These are phyloP conservation scores for Pissodes strobi DNA, from an alignment of 1,140 invertebrate genomes.

Conservation along the genomic window DNA sequence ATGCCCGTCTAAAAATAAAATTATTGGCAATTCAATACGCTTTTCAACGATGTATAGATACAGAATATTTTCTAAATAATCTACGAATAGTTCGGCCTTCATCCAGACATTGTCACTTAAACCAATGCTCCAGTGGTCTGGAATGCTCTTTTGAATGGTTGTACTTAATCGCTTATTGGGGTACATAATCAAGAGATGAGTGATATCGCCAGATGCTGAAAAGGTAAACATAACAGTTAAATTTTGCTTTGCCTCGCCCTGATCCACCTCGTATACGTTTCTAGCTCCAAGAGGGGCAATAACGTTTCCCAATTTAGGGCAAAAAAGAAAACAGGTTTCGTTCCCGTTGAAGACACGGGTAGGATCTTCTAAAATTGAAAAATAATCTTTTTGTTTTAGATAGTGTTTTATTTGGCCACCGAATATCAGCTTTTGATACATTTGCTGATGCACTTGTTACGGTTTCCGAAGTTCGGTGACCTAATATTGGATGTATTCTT, in stretches of 20 bases:
- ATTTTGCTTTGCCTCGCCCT: slow-evolving; percentile 20
- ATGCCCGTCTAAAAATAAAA: slow-evolving; percentile 4
- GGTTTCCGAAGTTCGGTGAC: slow-evolving; percentile 21
- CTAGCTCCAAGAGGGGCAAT: slow-evolving; percentile 44
- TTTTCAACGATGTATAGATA: neutral
- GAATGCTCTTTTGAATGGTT: neutral
- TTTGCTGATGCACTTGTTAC: slow-evolving; percentile 47
- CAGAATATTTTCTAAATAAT: neutral
- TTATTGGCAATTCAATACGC: neutral
- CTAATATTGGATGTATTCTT: slow-evolving; percentile 1
- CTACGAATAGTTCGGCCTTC: neutral
- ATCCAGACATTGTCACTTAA: neutral
- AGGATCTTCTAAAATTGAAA: slow-evolving; percentile 43
- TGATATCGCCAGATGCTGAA: neutral
- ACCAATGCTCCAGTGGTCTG: neutral
- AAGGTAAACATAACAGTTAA: slow-evolving; percentile 11
- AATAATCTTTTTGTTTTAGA: slow-evolving; percentile 28
- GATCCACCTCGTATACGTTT: slow-evolving; percentile 50
- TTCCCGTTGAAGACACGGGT: slow-evolving; percentile 51
- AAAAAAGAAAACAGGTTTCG: slow-evolving; percentile 52
- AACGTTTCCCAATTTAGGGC: slow-evolving; percentile 49
- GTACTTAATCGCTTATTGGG: slow-evolving; percentile 4
- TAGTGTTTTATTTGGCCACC: slow-evolving; percentile 17
- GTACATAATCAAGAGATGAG: slow-evolving; percentile 15
- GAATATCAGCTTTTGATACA: slow-evolving; percentile 44